Percentiles rank a stretch among this genome's conserved stretches.
These are phyloP conservation scores for Axis porcinus DNA, from an alignment of 2,113 vertebrate species.

Conservation along the genomic window DNA sequence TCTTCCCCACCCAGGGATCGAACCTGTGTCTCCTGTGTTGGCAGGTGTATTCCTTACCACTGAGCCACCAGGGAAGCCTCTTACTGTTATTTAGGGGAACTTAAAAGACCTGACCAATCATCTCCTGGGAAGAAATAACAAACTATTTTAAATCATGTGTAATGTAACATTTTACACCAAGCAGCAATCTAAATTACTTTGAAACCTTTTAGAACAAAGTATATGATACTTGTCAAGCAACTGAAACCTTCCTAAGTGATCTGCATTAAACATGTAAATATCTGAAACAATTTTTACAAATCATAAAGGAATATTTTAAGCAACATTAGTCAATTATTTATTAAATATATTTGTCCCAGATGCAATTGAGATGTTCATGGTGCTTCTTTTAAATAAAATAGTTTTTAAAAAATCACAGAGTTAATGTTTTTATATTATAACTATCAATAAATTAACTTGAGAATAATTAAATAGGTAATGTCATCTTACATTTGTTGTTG, in stretches of 20 bases:
- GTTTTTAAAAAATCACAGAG: conserved; percentile 1
- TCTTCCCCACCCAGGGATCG: neutral
- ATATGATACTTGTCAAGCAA: neutral
- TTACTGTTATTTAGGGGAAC: conserved; percentile 2
- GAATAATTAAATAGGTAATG: neutral
- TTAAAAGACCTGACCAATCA: conserved; percentile 16
- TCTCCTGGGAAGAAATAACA: conserved; percentile 48
- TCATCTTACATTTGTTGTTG: neutral
- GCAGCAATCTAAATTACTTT: conserved; percentile 18
- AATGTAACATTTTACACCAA: neutral
- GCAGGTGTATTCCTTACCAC: neutral
- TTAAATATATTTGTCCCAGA: neutral
- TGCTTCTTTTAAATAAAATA: conserved; percentile 42
- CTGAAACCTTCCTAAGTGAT: conserved; percentile 41
- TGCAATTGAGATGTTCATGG: neutral
- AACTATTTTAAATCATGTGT: conserved; percentile 10
- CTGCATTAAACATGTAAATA: conserved; percentile 17
- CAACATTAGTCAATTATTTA: neutral
- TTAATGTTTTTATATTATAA: neutral
- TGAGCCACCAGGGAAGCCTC: neutral
- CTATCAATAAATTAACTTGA: neutral
- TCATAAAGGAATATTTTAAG: conserved; percentile 1
- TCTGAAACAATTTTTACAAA: neutral
- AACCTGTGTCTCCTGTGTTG: neutral
- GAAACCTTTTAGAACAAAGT: neutral